A percentile compares a stretch with the other conserved stretches of the same genome.
phyloP scores from a whole-genome alignment of 2,888 invertebrate genomes.

The Deladenus siricidicola region DNA sequence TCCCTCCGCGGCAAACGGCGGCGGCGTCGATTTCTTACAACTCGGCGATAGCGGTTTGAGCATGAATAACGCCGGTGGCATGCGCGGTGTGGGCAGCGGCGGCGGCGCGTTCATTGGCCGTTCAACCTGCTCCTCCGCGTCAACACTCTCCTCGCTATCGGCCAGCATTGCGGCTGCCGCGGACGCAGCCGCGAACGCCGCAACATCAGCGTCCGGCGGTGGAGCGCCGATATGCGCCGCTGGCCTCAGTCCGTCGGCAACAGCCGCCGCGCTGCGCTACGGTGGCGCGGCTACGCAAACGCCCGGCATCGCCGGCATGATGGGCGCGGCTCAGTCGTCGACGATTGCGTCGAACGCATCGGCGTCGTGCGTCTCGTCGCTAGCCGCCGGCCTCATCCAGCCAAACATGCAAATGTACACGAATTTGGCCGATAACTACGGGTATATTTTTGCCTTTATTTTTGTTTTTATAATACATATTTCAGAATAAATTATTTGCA shows the following conservation, averaged over 20 bases:
- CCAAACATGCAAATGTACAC: conserved; percentile 8
- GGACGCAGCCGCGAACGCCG: not conserved
- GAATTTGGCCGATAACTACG: conserved; percentile 2
- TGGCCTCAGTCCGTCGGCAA: not conserved
- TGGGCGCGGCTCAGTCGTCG: not conserved
- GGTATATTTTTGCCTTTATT: not conserved
- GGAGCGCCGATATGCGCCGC: not conserved
- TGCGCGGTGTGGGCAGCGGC: conserved; percentile 1
- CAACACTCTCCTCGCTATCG: not conserved
- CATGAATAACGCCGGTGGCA: not conserved
- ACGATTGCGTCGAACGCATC: not conserved
- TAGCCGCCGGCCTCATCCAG: not conserved
- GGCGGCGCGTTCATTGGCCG: not conserved
- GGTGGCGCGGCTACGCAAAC: not conserved
- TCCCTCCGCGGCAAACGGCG: not conserved
- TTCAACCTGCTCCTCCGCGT: not conserved
- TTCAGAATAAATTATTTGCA: too few relatives aligned
- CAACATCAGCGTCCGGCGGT: not conserved
- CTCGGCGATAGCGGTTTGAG: not conserved
- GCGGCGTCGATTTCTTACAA: conserved; percentile 5
- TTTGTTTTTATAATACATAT: too few relatives aligned
- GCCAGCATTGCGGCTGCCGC: not conserved
- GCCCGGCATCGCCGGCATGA: not conserved
- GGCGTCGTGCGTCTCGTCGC: not conserved
- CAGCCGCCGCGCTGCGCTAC: conserved; percentile 5